These are phyloP conservation scores for Parauchenoglanis punctatus DNA, from an alignment of 2,797 vertebrate species.

Conservation along the genomic window DNA sequence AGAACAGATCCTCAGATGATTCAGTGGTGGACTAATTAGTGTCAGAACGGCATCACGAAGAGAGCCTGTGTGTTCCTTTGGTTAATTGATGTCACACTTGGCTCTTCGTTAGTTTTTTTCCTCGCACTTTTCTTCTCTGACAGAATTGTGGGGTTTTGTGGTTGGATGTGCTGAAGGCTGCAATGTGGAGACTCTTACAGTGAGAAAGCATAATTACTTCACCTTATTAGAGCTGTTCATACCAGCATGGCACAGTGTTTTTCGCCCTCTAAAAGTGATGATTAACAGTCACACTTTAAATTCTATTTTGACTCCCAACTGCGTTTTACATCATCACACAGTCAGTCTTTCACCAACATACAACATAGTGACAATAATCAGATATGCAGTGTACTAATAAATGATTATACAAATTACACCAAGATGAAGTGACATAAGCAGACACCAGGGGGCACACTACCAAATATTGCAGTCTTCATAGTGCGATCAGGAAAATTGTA, in stretches of 20 bases:
- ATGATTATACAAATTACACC: neutral
- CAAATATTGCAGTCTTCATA: neutral
- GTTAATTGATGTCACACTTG: slow-evolving; percentile 57
- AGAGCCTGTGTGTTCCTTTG: slow-evolving; percentile 31
- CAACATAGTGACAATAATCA: neutral
- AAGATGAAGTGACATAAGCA: neutral
- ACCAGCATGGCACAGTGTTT: neutral
- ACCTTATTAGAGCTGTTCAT: slow-evolving; percentile 42
- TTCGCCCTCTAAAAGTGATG: slow-evolving; percentile 6
- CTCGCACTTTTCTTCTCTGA: slow-evolving; percentile 40
- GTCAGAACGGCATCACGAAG: slow-evolving; percentile 52
- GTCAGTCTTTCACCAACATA: neutral
- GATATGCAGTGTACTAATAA: no score
- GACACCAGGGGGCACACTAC: neutral
- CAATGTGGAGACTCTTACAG: slow-evolving; percentile 42
- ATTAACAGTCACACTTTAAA: slow-evolving; percentile 7
- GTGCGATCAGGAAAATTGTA: neutral
- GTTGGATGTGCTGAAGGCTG: slow-evolving; percentile 52
- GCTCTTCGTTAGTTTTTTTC: slow-evolving; percentile 42
- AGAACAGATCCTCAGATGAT: slow-evolving; percentile 38
- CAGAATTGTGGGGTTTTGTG: slow-evolving; percentile 47
- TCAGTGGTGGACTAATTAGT: slow-evolving; percentile 59
- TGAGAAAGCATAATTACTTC: slow-evolving; percentile 54
- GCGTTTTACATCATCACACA: neutral
- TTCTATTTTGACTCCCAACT: neutral